These are phyloP conservation scores for Stictocephala bisonia DNA, from an alignment of 2,888 invertebrate genomes.

Conservation along the genomic window DNA sequence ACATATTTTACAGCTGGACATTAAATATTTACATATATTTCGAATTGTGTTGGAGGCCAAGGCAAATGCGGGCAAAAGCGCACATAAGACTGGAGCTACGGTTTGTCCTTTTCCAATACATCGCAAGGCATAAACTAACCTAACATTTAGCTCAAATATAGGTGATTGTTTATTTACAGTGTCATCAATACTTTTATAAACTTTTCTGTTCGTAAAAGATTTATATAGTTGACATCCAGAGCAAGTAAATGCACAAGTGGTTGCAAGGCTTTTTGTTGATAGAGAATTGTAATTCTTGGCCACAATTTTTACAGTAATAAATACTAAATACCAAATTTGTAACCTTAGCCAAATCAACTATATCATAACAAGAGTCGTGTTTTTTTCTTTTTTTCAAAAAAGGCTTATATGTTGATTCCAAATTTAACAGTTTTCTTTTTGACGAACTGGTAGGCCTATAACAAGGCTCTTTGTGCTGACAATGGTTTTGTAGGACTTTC, in stretches of 20 bases:
- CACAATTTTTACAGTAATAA: neutral
- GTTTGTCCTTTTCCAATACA: conserved; percentile 17
- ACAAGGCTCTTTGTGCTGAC: too few species aligned
- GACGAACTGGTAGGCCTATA: too few species aligned
- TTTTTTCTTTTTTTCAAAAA: too few species aligned
- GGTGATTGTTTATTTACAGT: neutral
- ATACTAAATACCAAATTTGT: too few species aligned
- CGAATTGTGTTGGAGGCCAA: neutral
- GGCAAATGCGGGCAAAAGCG: conserved; percentile 14
- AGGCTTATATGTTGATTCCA: too few species aligned
- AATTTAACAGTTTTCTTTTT: too few species aligned
- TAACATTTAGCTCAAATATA: neutral
- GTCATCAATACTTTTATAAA: conserved; percentile 1
- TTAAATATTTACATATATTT: conserved; percentile 8
- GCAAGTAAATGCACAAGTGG: neutral
- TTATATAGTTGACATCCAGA: conserved; percentile 4
- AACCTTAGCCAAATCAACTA: too few species aligned
- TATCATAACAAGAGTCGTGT: too few species aligned
- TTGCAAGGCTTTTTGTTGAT: conserved; percentile 13
- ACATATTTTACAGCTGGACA: neutral
- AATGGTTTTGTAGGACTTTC: too few species aligned
- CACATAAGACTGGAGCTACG: neutral
- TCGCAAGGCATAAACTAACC: too few species aligned
- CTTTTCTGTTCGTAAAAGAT: neutral
- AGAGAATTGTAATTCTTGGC: conserved; percentile 14